These are phyloP conservation scores for Watsonalla binaria DNA, from an alignment of 2,888 invertebrate genomes.

Conservation along the genomic window DNA sequence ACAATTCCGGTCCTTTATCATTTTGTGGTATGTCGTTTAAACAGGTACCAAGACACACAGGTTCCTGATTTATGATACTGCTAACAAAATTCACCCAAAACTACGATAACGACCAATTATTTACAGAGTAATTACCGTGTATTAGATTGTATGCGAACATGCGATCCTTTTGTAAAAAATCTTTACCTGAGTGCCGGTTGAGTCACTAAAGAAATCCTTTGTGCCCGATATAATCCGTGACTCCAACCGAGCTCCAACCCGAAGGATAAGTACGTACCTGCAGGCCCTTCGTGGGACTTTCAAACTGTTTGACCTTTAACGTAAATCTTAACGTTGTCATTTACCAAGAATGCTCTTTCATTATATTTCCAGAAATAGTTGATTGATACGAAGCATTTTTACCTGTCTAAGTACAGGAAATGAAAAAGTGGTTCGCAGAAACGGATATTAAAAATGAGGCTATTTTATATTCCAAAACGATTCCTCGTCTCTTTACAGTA, in stretches of 20 bases:
- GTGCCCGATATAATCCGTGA: slow-evolving; percentile 36
- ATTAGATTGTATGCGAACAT: slow-evolving; percentile 13
- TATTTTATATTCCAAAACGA: no score
- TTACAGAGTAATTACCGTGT: slow-evolving; percentile 1
- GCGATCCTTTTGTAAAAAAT: slow-evolving; percentile 22
- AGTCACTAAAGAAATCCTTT: slow-evolving; percentile 42
- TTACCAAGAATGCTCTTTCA: slow-evolving; percentile 7
- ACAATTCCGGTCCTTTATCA: slow-evolving; percentile 20
- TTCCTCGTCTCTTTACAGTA: no score
- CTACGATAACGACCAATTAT: slow-evolving; percentile 12
- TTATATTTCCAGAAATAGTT: not conserved
- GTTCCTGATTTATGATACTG: slow-evolving; percentile 16
- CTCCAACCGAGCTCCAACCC: slow-evolving; percentile 32
- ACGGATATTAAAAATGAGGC: no score
- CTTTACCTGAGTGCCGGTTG: slow-evolving; percentile 43
- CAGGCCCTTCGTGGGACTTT: slow-evolving; percentile 21
- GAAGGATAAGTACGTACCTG: slow-evolving; percentile 9
- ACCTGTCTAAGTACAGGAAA: not conserved
- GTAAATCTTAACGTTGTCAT: slow-evolving; percentile 24
- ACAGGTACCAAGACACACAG: no score
- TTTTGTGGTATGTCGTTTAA: slow-evolving; percentile 11
- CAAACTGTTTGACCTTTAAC: slow-evolving; percentile 20
- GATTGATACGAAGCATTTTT: not conserved
- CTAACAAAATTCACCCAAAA: slow-evolving; percentile 16
- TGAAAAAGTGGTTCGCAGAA: no score